Base-by-base conservation (phyloP, 2,113 vertebrate species). In the Xiphias gladius region DNA sequence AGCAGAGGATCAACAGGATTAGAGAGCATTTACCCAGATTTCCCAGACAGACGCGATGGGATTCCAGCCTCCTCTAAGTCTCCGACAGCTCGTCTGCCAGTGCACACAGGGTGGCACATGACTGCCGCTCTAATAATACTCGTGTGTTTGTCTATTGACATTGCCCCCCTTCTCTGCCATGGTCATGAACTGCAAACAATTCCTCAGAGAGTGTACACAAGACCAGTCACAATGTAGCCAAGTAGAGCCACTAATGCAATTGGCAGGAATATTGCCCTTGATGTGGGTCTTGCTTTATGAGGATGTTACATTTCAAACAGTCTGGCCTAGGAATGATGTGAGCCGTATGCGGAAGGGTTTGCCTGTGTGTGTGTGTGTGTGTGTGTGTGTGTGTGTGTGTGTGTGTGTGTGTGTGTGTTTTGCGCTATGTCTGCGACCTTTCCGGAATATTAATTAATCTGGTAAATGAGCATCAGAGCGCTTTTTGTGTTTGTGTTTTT, bases 1-100 rank as follows among this genome's bases (percentile, higher is more conserved):
- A 86, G 76, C 57, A 1, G 80, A 58, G 90, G 94, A 92, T 95
- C 89, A 92, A 65, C 84, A 16, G 93, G 94, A 94, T 94, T 95
- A 94, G 73, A 82, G 80, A 69, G 90, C 88, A 92, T 95, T 95
- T 94, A 94, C 85, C 80, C 73, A 90, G 90, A 92, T 92, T 93
- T 94, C 92, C 92, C 92, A 92, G 85, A 92, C 88, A 89, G 83
- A 89, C 87, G 82, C 79, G 43, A 86, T 63, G 88, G 86, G 93
- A 93, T 90, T 89, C 88, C 91, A 80, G 88, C 82, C 87, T 91
- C 92, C 86, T 84, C 88, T 75, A 80, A 92, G 89, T 89, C 93
- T 82, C 77, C 85, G 79, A 67, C 91, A 82, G 86, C 82, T 62
- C 61, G 89, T 91, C 90, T 83, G 86, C 85, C 32, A 19, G 66